Conservation (phyloP, 2,888 invertebrate genomes). For the Suillia variegata region DNA sequence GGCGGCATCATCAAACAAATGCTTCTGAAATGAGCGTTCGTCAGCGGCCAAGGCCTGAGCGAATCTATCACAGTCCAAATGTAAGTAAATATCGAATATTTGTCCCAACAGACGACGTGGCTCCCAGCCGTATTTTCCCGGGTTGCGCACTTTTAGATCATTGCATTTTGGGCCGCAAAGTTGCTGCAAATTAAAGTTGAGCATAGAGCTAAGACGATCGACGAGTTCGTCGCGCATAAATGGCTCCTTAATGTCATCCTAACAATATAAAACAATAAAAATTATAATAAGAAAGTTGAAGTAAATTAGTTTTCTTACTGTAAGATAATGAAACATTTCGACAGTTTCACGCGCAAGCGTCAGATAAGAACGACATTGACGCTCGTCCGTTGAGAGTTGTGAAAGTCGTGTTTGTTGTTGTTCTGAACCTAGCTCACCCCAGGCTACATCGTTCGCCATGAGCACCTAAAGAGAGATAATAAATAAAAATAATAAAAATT, state of each 20-base stretch:
- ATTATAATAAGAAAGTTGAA: not conserved
- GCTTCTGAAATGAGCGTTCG: slow-evolving; percentile 94
- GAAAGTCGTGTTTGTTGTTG: slow-evolving; percentile 77
- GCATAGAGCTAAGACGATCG: slow-evolving; percentile 94
- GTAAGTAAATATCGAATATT: slow-evolving; percentile 95
- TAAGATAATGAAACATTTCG: slow-evolving; percentile 97
- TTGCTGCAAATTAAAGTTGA: slow-evolving; percentile 97
- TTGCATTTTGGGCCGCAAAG: slow-evolving; percentile 96
- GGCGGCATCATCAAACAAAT: slow-evolving; percentile 90
- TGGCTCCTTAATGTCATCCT: slow-evolving; percentile 87
- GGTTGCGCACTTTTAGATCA: slow-evolving; percentile 88
- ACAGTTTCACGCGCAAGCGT: slow-evolving; percentile 94
- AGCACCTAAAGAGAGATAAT: slow-evolving; percentile 53
- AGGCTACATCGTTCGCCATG: slow-evolving; percentile 72
- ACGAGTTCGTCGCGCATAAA: slow-evolving; percentile 93
- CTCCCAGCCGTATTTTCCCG: slow-evolving; percentile 97
- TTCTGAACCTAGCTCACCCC: slow-evolving; percentile 71
- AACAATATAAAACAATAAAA: slow-evolving; percentile 20
- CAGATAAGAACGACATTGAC: slow-evolving; percentile 88
- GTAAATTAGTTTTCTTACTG: slow-evolving; percentile 61
- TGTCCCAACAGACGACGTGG: slow-evolving; percentile 89
- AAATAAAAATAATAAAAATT: not conserved
- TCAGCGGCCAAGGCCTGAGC: slow-evolving; percentile 92
- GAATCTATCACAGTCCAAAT: slow-evolving; percentile 90
- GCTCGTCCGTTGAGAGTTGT: slow-evolving; percentile 82